These are phyloP conservation scores for Habrosyne pyritoides DNA, from an alignment of 2,888 invertebrate genomes.

Conservation along the genomic window DNA sequence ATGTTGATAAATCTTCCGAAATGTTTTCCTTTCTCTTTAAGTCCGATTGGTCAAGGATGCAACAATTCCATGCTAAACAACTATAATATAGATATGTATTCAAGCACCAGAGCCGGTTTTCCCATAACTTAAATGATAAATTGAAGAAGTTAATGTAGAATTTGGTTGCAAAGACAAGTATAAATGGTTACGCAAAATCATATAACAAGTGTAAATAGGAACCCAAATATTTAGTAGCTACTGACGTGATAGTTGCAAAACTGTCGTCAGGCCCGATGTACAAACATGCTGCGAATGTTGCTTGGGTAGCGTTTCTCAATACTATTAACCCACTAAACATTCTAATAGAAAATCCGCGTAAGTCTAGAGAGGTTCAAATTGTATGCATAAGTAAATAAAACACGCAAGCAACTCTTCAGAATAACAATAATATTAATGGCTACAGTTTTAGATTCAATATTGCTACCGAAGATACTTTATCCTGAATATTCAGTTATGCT, in stretches of 20 bases:
- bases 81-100: too few relatives aligned
- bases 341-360: not conserved
- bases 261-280: not conserved
- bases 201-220: not conserved
- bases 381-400: not conserved
- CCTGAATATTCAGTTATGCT: too few relatives aligned
- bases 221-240: slow-evolving; percentile 1
- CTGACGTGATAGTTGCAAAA: not conserved
- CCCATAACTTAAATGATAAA: not conserved
- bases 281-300: not conserved
- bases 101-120: too few relatives aligned
- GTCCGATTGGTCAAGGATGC: slow-evolving; percentile 5
- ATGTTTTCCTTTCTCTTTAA: slow-evolving; percentile 7
- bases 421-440: too few relatives aligned
- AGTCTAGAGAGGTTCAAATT: too few relatives aligned
- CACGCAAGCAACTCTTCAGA: too few relatives aligned
- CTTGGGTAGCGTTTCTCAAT: not conserved
- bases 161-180: not conserved
- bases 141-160: not conserved
- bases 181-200: not conserved
- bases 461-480: too few relatives aligned
- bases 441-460: too few relatives aligned
- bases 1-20: slow-evolving; percentile 6
- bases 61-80: not conserved
- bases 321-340: slow-evolving; percentile 1